Evolutionary conservation across 2,888 invertebrate species (phyloP), one percentile per base, ranked within the genome.

Genomic region (Catocala nupta): DNA sequence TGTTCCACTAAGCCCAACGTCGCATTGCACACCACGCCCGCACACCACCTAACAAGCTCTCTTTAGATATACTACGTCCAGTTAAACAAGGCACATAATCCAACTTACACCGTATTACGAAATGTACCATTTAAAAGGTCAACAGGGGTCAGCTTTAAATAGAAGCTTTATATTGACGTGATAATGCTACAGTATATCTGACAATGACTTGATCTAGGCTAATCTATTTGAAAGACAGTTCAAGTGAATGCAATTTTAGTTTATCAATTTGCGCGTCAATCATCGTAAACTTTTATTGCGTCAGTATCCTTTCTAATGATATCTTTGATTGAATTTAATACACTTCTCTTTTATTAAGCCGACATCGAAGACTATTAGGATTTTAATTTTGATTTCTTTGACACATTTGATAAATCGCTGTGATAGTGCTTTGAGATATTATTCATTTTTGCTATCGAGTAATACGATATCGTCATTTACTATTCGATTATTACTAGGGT

Each of bases 11-110:
- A 90, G 82, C 89, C 68, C 69, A 65, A 68, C 73, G 81, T 76
- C 77, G 81, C 83, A 88, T 90, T 88, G 80, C 72, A 63, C 67
- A 80, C 79, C 90, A 88, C 87, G 87, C 84, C 82, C 82, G 81
- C 71, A 69, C 75, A 74, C 75, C 69, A 68, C 67, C 59, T 56
- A 59, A 68, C 70, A 61, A 66, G 66, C 78, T 82, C 85, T 81
- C 81, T 78, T 65, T 64, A 66, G 71, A 70, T 78, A 64, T 67
- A 68, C 68, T 59, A 62, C 62, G 65, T 71, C 74, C 76, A 78
- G 76, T 70, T 62, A 60, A 65, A 59, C 68, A 53, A 72, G 70
- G 58, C 69, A 69, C 64, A 62, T 71, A 67, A 73, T 66, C 71
- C 71, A 54, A 59, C 51, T 25, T 47, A 60, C 50, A 65, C 56